These are phyloP conservation scores for Rhagoletis zephyria DNA, from an alignment of 1,140 invertebrate species.

Conservation along the genomic window DNA sequence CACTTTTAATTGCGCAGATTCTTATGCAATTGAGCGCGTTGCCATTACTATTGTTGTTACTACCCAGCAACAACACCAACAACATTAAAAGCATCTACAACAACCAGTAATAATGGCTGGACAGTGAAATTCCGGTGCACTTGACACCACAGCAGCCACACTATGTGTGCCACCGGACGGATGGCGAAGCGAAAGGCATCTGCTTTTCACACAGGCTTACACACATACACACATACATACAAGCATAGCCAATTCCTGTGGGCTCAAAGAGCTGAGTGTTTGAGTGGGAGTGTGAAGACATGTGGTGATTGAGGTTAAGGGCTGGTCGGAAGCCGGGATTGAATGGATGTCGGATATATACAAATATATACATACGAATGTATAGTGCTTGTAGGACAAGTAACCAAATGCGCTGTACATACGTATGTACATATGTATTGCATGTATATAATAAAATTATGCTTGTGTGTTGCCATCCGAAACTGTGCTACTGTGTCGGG, in stretches of 20 bases:
- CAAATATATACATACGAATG: neutral
- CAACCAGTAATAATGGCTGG: slow-evolving; percentile 29
- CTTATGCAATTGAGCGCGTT: slow-evolving; percentile 36
- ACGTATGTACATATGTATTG: too few relatives aligned
- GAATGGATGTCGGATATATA: neutral
- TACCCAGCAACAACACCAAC: neutral
- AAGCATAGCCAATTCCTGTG: slow-evolving; percentile 1
- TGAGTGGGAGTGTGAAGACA: neutral
- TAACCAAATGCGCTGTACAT: too few relatives aligned
- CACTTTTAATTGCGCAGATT: slow-evolving; percentile 38
- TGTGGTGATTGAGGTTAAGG: slow-evolving; percentile 20
- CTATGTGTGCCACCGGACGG: neutral
- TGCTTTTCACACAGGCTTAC: neutral
- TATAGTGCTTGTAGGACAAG: too few relatives aligned
- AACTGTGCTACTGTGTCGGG: slow-evolving; percentile 7
- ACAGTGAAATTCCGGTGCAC: slow-evolving; percentile 35
- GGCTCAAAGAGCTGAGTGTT: neutral
- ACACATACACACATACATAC: neutral
- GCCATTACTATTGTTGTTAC: neutral
- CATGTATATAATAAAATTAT: neutral
- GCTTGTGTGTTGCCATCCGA: neutral
- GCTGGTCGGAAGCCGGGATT: slow-evolving; percentile 8
- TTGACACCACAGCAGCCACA: slow-evolving; percentile 19
- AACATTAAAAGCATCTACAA: neutral
- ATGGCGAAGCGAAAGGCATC: neutral